Conservation (phyloP, 2,888 invertebrate species). For the Leptopilina myrica region DNA sequence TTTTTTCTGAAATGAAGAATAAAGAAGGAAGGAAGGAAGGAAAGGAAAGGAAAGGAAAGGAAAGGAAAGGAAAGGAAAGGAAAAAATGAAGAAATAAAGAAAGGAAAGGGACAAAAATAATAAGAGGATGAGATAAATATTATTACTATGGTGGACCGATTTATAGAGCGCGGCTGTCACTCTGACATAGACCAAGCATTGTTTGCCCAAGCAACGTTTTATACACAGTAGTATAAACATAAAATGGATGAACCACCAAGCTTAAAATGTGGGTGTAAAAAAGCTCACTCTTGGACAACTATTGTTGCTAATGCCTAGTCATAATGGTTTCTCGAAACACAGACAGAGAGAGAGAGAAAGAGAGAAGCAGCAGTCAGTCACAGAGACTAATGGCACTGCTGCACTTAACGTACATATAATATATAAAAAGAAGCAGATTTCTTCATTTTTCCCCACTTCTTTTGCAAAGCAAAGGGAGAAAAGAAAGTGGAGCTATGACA, state of each 20-base stretch:
- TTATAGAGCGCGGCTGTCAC: slow-evolving; percentile 39
- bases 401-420: not conserved
- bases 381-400: slow-evolving; percentile 25
- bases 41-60: too few relatives aligned
- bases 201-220: slow-evolving; percentile 26
- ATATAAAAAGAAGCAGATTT: not conserved
- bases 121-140: slow-evolving; percentile 23
- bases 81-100: too few relatives aligned
- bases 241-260: slow-evolving; percentile 26
- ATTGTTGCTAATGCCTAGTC: slow-evolving; percentile 34
- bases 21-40: too few relatives aligned
- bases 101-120: slow-evolving; percentile 12
- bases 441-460: not conserved
- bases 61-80: too few relatives aligned
- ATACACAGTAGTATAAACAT: slow-evolving; percentile 27
- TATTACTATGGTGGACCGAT: slow-evolving; percentile 27
- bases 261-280: slow-evolving; percentile 28
- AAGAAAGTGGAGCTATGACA: not conserved
- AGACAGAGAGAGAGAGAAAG: not conserved
- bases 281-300: slow-evolving; percentile 13
- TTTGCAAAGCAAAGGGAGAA: not conserved
- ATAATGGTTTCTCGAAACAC: slow-evolving; percentile 31
- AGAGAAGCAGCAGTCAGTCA: not conserved
- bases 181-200: slow-evolving; percentile 33
- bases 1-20: not conserved